phyloP scores from a whole-genome alignment of 2,797 vertebrate species.

The Microctenopoma lineatum region DNA sequence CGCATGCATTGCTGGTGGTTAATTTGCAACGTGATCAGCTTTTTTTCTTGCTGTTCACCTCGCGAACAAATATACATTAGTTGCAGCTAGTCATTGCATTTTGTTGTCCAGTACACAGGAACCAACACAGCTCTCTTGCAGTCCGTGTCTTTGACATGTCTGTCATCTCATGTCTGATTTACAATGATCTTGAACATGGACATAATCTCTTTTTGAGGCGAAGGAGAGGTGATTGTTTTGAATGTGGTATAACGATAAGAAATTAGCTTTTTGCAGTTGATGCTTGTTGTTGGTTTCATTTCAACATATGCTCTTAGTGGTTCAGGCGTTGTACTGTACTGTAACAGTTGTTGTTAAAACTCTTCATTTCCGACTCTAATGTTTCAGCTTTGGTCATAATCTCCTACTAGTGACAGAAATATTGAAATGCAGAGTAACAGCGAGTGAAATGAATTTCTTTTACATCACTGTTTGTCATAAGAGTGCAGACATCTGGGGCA shows the following conservation, averaged over 20 bases:
- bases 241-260: neutral
- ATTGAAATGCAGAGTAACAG: too few species aligned
- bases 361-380: neutral
- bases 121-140: too few species aligned
- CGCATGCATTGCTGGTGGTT: too few species aligned
- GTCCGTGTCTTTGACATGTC: too few species aligned
- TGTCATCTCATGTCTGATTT: neutral
- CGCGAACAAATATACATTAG: too few species aligned
- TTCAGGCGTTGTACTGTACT: neutral
- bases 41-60: too few species aligned
- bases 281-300: conserved; percentile 9
- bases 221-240: neutral
- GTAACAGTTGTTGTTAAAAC: neutral
- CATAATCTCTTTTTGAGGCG: too few species aligned
- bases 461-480: neutral
- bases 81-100: too few species aligned
- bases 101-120: too few species aligned
- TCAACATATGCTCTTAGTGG: neutral
- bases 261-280: neutral
- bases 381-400: too few species aligned
- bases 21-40: too few species aligned
- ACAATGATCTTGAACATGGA: neutral
- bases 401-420: too few species aligned
- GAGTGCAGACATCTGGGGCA: neutral
- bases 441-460: neutral